Evolutionary conservation across 2,797 vertebrate genomes (phyloP).

Genomic region (Lepidocolaptes lacrymiger): DNA sequence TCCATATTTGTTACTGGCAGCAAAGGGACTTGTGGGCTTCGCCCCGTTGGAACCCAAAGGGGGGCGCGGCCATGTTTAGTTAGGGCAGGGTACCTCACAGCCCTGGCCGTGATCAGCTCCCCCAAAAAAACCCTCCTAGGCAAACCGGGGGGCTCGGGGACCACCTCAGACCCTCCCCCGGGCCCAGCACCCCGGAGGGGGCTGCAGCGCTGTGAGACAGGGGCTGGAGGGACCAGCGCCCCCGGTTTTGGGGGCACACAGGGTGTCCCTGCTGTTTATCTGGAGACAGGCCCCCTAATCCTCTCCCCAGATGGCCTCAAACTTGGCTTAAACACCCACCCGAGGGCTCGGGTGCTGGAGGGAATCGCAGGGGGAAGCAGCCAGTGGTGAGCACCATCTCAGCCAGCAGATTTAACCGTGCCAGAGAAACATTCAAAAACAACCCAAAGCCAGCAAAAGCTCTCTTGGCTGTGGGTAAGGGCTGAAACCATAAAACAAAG

Average conservation of each 20-base stretch:
- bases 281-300: background rate
- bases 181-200: rapidly evolving
- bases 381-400: background rate
- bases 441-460: background rate
- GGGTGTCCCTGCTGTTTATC: background rate
- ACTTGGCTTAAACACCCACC: background rate
- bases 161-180: background rate
- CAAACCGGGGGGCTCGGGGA: too few species aligned
- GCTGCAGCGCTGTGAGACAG: background rate
- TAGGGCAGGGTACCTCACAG: rapidly evolving
- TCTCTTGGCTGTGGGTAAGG: background rate
- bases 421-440: background rate
- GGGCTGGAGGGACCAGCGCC: background rate
- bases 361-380: background rate
- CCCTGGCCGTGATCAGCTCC: rapidly evolving
- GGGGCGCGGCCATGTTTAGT: background rate
- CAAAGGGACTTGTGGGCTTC: rapidly evolving
- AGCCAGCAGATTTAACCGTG: background rate
- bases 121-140: too few species aligned
- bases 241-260: background rate
- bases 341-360: rapidly evolving
- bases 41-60: rapidly evolving
- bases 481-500: background rate
- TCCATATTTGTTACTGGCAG: slow-evolving; percentile 15
- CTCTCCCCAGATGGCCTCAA: background rate